phyloP scores from a whole-genome alignment of 2,888 invertebrate genomes.

The Scotopteryx bipunctaria region DNA sequence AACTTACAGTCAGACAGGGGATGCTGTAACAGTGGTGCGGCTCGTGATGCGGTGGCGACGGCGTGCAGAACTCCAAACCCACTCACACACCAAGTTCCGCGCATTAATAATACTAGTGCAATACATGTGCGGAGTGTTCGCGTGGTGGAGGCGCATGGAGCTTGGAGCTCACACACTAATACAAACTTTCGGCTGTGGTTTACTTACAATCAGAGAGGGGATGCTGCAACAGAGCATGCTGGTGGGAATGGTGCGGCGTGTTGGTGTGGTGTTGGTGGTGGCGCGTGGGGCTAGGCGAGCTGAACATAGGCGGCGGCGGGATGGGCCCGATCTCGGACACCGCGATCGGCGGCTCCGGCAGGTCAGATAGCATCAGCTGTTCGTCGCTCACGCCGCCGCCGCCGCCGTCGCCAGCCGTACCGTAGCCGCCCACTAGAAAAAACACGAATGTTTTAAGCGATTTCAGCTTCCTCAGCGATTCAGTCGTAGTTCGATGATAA shows the following conservation, averaged over 20 bases:
- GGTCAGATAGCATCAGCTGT: conserved; percentile 90
- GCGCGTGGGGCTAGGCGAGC: conserved; percentile 90
- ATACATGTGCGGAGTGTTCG: no score
- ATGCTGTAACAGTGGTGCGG: no score
- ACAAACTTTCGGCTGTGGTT: no score
- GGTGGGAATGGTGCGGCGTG: conserved; percentile 64
- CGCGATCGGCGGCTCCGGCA: conserved; percentile 96
- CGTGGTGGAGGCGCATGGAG: no score
- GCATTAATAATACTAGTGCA: no score
- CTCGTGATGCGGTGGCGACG: no score
- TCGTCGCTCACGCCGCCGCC: conserved; percentile 61
- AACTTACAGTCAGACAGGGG: no score
- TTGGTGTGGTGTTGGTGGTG: conserved; percentile 73
- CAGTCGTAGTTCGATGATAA: no score
- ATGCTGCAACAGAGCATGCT: conserved; percentile 52
- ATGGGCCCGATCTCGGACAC: conserved; percentile 96
- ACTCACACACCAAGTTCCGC: no score
- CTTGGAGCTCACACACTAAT: no score
- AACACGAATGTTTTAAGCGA: neutral
- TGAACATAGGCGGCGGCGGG: conserved; percentile 98
- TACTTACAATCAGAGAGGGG: conserved; percentile 74
- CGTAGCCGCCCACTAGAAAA: conserved; percentile 85
- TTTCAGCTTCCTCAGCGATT: no score
- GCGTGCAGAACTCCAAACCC: no score
- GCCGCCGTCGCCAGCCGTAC: conserved; percentile 57